Percentiles rank a stretch among this genome's conserved stretches.
These are phyloP conservation scores for Hylaeus anthracinus DNA, from an alignment of 1,140 invertebrate genomes.

Conservation along the genomic window DNA sequence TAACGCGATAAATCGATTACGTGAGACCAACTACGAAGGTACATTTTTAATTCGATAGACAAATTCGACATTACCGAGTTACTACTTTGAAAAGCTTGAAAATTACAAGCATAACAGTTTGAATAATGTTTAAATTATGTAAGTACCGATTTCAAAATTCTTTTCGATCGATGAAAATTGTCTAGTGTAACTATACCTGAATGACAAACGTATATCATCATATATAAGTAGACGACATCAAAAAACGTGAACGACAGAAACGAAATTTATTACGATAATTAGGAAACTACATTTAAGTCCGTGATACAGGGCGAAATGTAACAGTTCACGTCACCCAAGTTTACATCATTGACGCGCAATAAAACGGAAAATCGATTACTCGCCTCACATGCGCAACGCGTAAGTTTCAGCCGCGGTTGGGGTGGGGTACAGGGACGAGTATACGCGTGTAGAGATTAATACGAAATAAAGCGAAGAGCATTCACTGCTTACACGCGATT, in stretches of 20 bases:
- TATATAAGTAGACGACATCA: not conserved
- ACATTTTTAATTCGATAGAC: not conserved
- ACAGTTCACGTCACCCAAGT: slow-evolving; percentile 46
- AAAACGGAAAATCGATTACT: slow-evolving; percentile 69
- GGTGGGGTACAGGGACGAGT: not conserved
- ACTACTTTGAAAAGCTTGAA: not conserved
- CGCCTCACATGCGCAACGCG: slow-evolving; percentile 58
- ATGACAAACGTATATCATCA: not conserved
- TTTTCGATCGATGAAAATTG: too few species aligned
- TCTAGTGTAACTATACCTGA: not conserved
- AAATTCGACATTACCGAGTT: not conserved
- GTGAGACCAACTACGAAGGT: not conserved
- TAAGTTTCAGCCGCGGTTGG: slow-evolving; percentile 22
- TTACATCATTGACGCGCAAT: slow-evolving; percentile 52
- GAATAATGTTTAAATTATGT: not conserved
- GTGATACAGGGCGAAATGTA: not conserved
- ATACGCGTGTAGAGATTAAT: slow-evolving; percentile 24
- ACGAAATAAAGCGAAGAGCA: slow-evolving; percentile 24
- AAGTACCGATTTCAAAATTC: not conserved
- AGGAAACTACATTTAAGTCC: not conserved
- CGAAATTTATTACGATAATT: too few species aligned
- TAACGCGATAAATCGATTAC: too few species aligned
- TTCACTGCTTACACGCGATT: slow-evolving; percentile 64
- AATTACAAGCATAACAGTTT: not conserved
- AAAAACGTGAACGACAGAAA: not conserved